phyloP scores from a whole-genome alignment of 2,113 vertebrate genomes.

The Coptodon bakossiorum region DNA sequence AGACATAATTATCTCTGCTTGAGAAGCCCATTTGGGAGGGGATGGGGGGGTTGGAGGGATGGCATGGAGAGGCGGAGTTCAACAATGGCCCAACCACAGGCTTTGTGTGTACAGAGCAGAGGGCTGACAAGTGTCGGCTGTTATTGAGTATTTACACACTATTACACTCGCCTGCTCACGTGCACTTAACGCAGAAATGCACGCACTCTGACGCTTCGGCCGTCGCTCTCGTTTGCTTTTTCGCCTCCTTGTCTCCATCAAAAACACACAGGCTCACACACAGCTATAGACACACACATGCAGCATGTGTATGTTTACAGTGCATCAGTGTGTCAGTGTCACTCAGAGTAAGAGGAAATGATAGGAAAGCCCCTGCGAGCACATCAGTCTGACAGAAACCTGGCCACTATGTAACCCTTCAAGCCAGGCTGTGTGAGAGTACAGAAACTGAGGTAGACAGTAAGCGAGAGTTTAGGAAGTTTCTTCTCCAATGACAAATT shows the following conservation, averaged over 20 bases:
- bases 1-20: conserved; percentile 71
- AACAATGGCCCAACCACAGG: conserved; percentile 70
- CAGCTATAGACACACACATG: background rate
- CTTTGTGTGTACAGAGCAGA: conserved; percentile 72
- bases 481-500: background rate
- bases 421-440: conserved; percentile 35
- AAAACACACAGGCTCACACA: background rate
- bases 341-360: conserved; percentile 57
- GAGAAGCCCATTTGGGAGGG: conserved; percentile 49
- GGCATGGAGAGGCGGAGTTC: conserved; percentile 55
- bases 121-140: conserved; percentile 74
- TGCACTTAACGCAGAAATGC: conserved; percentile 41
- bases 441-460: background rate
- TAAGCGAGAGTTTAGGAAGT: background rate
- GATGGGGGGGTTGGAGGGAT: background rate
- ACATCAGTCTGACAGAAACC: conserved; percentile 68
- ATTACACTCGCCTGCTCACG: conserved; percentile 52
- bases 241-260: conserved; percentile 16
- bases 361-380: conserved; percentile 57
- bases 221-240: background rate
- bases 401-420: conserved; percentile 60
- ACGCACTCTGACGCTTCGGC: background rate
- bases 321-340: conserved; percentile 64
- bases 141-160: conserved; percentile 77
- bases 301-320: conserved; percentile 34